A percentile compares a stretch with the other conserved stretches of the same genome.
Evolutionary conservation across 2,888 invertebrate species (phyloP).

Genomic region (Pimpla rufipes): DNA sequence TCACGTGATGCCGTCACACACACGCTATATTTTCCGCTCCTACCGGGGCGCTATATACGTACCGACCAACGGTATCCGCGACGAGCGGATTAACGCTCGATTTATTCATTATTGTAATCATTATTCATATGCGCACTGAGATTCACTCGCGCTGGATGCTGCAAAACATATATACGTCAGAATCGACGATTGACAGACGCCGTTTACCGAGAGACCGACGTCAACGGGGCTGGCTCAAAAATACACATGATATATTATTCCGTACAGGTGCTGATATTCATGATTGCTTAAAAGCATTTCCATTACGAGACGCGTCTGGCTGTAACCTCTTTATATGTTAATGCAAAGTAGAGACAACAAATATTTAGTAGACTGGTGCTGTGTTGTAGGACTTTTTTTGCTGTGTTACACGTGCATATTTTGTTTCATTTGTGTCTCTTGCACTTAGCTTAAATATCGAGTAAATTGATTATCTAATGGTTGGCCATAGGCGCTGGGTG

Average conservation of each 20-base stretch:
- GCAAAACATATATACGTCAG: neutral
- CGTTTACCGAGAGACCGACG: neutral
- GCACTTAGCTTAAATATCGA: neutral
- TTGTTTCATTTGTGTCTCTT: too few relatives aligned
- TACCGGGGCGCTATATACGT: too few relatives aligned
- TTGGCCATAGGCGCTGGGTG: neutral
- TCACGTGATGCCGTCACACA: neutral
- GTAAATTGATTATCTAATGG: neutral
- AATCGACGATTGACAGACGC: constrained; percentile 5
- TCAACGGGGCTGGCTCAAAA: neutral
- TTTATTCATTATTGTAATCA: constrained; percentile 51
- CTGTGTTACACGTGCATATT: neutral
- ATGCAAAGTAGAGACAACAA: neutral
- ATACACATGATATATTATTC: constrained; percentile 20
- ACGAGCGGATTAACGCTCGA: constrained; percentile 22
- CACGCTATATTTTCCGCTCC: neutral
- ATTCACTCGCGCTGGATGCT: constrained; percentile 1
- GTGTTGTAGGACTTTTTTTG: neutral
- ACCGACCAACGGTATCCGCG: constrained; percentile 13
- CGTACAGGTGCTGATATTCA: constrained; percentile 13
- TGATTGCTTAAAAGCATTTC: neutral
- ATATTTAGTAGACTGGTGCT: neutral
- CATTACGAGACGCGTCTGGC: neutral
- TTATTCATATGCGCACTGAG: constrained; percentile 17
- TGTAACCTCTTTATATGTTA: constrained; percentile 8